Evolutionary conservation across 2,113 vertebrate genomes (phyloP).

Genomic region (Malaclemys terrapin): DNA sequence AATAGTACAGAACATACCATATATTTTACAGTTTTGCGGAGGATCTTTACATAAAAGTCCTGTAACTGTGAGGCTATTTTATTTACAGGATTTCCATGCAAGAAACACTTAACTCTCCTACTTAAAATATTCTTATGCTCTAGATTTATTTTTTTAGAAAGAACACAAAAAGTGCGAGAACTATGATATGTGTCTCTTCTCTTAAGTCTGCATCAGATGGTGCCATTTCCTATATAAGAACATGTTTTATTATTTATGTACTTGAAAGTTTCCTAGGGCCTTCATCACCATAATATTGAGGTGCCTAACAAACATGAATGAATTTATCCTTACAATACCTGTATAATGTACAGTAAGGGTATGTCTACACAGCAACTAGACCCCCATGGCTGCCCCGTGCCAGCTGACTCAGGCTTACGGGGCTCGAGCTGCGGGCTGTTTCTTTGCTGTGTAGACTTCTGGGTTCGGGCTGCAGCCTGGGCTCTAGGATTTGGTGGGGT

Average conservation of each 20-base stretch:
- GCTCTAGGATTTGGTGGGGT: background rate
- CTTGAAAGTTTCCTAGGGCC: background rate
- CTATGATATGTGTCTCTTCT: background rate
- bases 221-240: background rate
- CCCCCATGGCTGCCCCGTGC: background rate
- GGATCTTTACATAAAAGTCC: background rate
- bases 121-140: background rate
- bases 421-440: background rate
- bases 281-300: background rate
- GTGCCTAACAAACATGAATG: background rate
- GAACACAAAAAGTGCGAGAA: background rate
- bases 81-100: background rate
- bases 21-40: background rate
- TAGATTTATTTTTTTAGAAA: background rate
- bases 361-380: background rate
- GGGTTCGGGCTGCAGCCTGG: background rate
- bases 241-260: background rate
- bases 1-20: background rate
- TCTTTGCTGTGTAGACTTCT: background rate
- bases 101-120: background rate
- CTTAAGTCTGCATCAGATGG: background rate
- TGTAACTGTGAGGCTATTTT: background rate
- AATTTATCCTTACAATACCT: background rate
- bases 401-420: accelerated
- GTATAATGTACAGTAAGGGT: background rate